These are phyloP conservation scores for Caranx melampygus DNA, from an alignment of 2,113 vertebrate genomes.

Conservation along the genomic window DNA sequence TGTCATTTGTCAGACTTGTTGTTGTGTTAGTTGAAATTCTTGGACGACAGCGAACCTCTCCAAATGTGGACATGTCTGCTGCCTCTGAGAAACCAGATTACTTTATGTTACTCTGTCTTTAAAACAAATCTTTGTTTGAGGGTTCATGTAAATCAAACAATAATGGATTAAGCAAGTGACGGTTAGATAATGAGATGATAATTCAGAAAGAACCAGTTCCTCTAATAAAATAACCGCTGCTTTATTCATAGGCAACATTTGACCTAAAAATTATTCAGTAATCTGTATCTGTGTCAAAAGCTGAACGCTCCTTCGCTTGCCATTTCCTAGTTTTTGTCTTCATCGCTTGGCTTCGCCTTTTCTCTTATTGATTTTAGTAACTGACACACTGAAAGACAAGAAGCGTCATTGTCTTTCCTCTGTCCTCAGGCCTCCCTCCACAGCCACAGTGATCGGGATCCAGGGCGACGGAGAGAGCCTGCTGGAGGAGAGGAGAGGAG, in stretches of 20 bases:
- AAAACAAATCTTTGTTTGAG: neutral
- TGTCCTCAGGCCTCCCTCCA: slow-evolving; percentile 91
- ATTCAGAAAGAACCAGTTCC: neutral
- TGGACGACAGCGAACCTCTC: neutral
- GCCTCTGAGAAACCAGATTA: too few relatives aligned
- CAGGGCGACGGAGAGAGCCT: slow-evolving; percentile 91
- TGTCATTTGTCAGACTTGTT: neutral
- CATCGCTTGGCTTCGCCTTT: neutral
- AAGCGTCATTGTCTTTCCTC: slow-evolving; percentile 35
- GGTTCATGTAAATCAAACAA: slow-evolving; percentile 9
- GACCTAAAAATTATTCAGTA: slow-evolving; percentile 52
- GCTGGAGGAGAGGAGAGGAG: slow-evolving; percentile 91
- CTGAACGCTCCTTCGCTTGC: neutral
- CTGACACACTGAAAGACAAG: slow-evolving; percentile 4
- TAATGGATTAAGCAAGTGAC: slow-evolving; percentile 1
- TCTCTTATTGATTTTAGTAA: neutral
- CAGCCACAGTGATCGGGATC: slow-evolving; percentile 90
- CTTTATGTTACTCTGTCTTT: neutral
- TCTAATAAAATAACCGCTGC: slow-evolving; percentile 7
- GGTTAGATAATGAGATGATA: neutral
- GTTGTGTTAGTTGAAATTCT: neutral
- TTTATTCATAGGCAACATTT: slow-evolving; percentile 30
- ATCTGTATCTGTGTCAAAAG: slow-evolving; percentile 20
- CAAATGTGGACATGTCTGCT: neutral
- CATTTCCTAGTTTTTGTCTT: neutral